A percentile compares a stretch with the other conserved stretches of the same genome.
phyloP scores from a whole-genome alignment of 2,797 vertebrate genomes.

The Acanthurus lineatus region DNA sequence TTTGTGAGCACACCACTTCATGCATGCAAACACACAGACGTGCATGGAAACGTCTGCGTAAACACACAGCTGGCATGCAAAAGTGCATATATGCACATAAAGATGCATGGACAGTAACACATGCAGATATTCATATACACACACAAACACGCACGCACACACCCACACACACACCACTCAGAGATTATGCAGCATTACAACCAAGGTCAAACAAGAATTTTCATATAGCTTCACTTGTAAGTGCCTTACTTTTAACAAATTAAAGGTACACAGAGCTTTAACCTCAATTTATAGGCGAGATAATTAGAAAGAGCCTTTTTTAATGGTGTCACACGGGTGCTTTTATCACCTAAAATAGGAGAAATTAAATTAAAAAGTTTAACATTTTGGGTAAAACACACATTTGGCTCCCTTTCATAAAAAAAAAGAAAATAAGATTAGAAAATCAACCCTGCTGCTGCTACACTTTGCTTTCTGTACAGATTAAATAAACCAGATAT shows the following conservation, averaged over 20 bases:
- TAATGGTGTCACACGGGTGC: not conserved
- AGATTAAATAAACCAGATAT: not conserved
- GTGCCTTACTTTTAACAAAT: constrained; percentile 7
- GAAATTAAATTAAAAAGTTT: too few species aligned
- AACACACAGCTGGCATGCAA: not conserved
- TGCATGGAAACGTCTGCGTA: not conserved
- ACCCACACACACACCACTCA: not conserved
- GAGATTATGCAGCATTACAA: constrained; percentile 37
- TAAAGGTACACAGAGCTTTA: constrained; percentile 1
- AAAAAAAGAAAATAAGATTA: not conserved
- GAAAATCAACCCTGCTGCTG: not conserved
- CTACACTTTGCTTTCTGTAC: not conserved
- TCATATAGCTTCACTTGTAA: not conserved
- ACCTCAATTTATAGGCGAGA: not conserved
- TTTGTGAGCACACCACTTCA: constrained; percentile 13
- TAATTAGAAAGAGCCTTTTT: not conserved
- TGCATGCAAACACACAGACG: constrained; percentile 18
- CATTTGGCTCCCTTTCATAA: not conserved
- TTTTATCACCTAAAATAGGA: too few species aligned
- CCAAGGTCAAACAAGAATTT: constrained; percentile 42
- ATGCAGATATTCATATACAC: not conserved
- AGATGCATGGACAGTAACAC: not conserved
- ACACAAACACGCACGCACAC: not conserved
- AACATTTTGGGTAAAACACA: too few species aligned
- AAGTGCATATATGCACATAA: not conserved